phyloP scores from a whole-genome alignment of 1,140 invertebrate genomes.

The Dendrolimus punctatus region DNA sequence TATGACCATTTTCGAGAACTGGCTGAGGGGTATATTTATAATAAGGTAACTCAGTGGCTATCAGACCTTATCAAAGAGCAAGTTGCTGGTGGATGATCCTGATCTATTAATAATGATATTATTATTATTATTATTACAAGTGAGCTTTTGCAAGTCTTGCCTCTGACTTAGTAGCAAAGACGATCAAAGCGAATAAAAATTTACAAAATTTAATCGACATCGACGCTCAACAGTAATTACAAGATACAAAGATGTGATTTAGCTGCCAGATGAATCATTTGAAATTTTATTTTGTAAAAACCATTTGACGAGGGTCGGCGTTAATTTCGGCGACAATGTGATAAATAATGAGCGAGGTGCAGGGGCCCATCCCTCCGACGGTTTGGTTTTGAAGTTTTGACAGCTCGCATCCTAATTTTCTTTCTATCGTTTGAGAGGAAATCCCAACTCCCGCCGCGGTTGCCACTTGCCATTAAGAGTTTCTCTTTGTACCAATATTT shows the following conservation, averaged over 20 bases:
- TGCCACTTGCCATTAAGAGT: constrained; percentile 50
- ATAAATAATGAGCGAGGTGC: constrained; percentile 70
- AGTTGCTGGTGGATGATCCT: too few species aligned
- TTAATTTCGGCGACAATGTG: constrained; percentile 70
- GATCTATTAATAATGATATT: too few species aligned
- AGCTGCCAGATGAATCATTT: constrained; percentile 56
- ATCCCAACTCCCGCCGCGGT: constrained; percentile 19
- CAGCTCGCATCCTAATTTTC: constrained; percentile 66
- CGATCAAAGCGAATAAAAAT: too few species aligned
- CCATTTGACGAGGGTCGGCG: constrained; percentile 67
- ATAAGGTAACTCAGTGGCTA: too few species aligned
- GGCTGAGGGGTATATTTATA: too few species aligned
- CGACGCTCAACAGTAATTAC: constrained; percentile 14
- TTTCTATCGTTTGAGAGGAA: constrained; percentile 32
- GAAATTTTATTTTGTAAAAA: constrained; percentile 68
- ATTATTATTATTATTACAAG: too few species aligned
- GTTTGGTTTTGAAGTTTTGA: constrained; percentile 64
- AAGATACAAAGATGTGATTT: constrained; percentile 63
- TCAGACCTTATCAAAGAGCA: too few species aligned
- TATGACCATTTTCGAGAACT: too few species aligned
- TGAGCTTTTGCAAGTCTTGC: too few species aligned
- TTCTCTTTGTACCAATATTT: constrained; percentile 43
- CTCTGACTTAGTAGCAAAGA: too few species aligned
- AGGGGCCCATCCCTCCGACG: constrained; percentile 58
- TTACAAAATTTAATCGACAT: constrained; percentile 4